Evolutionary conservation across 2,113 vertebrate genomes (phyloP), one percentile per base, ranked within the genome.

Genomic region (Lethenteron reissneri): DNA sequence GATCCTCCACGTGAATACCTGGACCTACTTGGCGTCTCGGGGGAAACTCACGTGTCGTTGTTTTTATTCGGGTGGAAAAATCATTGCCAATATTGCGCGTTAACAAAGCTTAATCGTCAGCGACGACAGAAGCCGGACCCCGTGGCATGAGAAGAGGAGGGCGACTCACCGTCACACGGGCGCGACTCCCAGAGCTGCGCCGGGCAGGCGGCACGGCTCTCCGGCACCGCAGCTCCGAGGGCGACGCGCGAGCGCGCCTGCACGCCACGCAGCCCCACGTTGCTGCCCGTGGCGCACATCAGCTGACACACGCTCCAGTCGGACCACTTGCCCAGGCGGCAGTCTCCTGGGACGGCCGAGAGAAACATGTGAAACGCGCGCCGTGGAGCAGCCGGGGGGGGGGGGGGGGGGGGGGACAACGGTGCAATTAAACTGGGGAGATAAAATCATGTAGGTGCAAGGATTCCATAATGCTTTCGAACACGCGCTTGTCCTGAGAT

Each of bases 281-380:
- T 85, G 57, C 87, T 87, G 2, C 83, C 87, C 56, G 88, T 94
- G 19, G 89, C 84, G 72, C 94, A 99, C 76, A 87, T 86, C 73
- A 85, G 81, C 73, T 95, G 87, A 72, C 94, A 99, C 1, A 82
- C 78, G 76, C 89, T 94, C 94, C 94, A 99, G 14, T 88, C 83
- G 2, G 90, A 89, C 94, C 94, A 99, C 74, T 92, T 90, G 78
- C 86, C 89, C 78, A 99, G 81, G 75, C 97, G 97, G 77, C 94
- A 99, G 73, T 97, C 94, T 41, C 92, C 94, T 99, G 81, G 57
- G 5, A 12, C n/a, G 41, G 25, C 25, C 25, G 25, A 41, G 41
- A 41, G 41, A 41, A 41, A 1, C 41, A 41, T 5, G 25, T 41
- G 25, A 41, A 4, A 41, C 25, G 25, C 25, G 25, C 25, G 25